These are phyloP conservation scores for Drosophila anceps DNA, from an alignment of 2,888 invertebrate species.

Conservation along the genomic window DNA sequence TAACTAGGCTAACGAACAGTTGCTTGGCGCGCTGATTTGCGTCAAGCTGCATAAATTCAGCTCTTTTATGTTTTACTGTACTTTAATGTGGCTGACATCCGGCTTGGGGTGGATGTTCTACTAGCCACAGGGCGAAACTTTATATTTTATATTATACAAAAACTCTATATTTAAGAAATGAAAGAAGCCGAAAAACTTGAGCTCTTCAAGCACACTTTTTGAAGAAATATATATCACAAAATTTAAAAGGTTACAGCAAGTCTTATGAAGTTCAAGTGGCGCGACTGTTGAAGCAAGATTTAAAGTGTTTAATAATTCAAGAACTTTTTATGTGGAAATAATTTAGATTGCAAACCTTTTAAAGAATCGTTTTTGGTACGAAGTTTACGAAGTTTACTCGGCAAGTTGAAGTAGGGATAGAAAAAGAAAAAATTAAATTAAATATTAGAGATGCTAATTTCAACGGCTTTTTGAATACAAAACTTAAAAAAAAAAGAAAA, in stretches of 20 bases:
- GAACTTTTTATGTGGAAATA: neutral
- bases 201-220: neutral
- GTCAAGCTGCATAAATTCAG: neutral
- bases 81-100: constrained; percentile 5
- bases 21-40: neutral
- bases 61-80: neutral
- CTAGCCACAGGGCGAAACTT: neutral
- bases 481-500: too few species aligned
- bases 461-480: too few species aligned
- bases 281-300: neutral
- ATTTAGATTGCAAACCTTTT: neutral
- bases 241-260: neutral
- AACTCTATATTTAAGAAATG: neutral
- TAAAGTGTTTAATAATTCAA: neutral
- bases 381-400: neutral
- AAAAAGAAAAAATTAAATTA: neutral
- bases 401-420: neutral
- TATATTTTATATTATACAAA: constrained; percentile 1
- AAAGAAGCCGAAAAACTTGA: neutral
- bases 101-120: neutral
- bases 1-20: constrained; percentile 1
- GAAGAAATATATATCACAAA: neutral
- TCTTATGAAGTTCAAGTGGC: neutral
- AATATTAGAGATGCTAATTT: too few species aligned
- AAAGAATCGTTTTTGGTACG: too few species aligned